These are phyloP conservation scores for Athalia circularis DNA, from an alignment of 2,888 invertebrate species.

Conservation along the genomic window DNA sequence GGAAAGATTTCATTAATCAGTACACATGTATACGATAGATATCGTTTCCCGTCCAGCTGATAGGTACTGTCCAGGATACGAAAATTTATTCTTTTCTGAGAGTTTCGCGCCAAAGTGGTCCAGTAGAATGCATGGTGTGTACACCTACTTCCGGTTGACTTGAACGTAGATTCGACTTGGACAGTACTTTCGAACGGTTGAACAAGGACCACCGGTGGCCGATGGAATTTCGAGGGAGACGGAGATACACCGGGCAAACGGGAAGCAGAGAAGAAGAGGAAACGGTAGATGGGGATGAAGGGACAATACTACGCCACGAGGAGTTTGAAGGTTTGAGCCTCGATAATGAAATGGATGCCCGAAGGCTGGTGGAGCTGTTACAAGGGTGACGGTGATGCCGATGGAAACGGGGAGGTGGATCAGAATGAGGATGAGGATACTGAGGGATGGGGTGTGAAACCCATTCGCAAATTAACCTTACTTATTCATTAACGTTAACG, in stretches of 20 bases:
- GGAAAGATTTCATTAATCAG: too few species aligned
- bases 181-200: constrained; percentile 18
- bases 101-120: constrained; percentile 46
- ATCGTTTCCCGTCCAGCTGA: too few species aligned
- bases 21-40: too few species aligned
- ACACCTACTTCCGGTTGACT: constrained; percentile 21
- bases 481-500: constrained; percentile 71
- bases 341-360: constrained; percentile 71
- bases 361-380: constrained; percentile 47
- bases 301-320: background rate
- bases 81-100: constrained; percentile 45
- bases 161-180: constrained; percentile 5
- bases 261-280: background rate
- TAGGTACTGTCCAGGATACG: too few species aligned
- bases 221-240: background rate
- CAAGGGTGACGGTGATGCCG: constrained; percentile 14
- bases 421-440: background rate
- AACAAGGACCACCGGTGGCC: constrained; percentile 15
- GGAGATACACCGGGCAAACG: background rate
- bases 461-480: constrained; percentile 71
- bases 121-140: background rate
- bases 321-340: constrained; percentile 58
- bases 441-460: constrained; percentile 62
- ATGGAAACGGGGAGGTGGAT: constrained; percentile 9
- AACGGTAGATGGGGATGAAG: constrained; percentile 20